Conservation (phyloP, 2,113 vertebrate species). For the Cricetomys ansorgei region DNA sequence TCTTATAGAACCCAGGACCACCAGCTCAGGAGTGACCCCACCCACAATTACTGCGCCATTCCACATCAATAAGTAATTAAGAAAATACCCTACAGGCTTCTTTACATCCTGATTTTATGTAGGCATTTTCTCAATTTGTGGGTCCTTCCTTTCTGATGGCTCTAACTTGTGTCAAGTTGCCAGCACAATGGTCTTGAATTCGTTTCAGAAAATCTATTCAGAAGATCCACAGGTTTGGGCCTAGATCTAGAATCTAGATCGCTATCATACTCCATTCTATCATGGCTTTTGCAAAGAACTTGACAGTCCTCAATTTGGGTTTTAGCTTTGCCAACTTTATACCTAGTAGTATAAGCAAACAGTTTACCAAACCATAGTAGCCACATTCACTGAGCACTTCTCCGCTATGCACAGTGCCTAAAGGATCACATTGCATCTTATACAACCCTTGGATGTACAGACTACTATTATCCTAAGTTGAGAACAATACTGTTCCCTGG, state of each 20-base stretch:
- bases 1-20: not conserved
- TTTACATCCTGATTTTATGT: not conserved
- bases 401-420: not conserved
- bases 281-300: not conserved
- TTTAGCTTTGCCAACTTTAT: not conserved
- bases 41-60: not conserved
- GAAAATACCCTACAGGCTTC: not conserved
- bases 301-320: not conserved
- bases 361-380: slow-evolving; percentile 29
- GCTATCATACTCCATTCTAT: slow-evolving; percentile 8
- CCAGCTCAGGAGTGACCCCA: not conserved
- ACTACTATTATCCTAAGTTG: slow-evolving; percentile 13
- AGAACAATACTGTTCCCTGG: not conserved
- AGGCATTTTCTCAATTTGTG: not conserved
- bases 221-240: slow-evolving; percentile 10
- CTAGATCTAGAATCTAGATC: not conserved
- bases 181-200: not conserved
- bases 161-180: not conserved
- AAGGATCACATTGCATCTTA: slow-evolving; percentile 20
- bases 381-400: not conserved
- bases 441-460: not conserved
- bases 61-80: not conserved
- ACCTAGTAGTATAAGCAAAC: slow-evolving; percentile 32
- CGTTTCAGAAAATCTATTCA: not conserved
- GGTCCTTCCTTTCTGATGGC: not conserved